phyloP scores from a whole-genome alignment of 2,888 invertebrate species.

The Norana najaformis region DNA sequence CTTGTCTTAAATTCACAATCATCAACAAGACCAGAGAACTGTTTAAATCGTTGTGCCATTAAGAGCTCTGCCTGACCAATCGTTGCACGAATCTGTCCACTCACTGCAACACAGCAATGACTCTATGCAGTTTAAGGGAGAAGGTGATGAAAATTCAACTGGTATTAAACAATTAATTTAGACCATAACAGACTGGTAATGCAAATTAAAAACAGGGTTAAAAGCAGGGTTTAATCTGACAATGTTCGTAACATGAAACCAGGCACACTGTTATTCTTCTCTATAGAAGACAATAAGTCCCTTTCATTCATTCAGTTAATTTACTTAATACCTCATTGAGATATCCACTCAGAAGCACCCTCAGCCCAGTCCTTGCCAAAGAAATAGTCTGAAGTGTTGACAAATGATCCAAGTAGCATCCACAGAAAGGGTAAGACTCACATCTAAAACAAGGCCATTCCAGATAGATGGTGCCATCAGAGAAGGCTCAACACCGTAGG shows the following conservation, averaged over 20 bases:
- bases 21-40: constrained; percentile 63
- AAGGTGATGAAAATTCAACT: not conserved
- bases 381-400: not conserved
- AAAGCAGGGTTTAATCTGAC: not conserved
- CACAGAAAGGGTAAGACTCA: no score
- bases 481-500: no score
- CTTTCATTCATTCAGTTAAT: not conserved
- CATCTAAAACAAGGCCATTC: no score
- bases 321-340: not conserved
- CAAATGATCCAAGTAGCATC: no score
- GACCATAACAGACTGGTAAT: not conserved
- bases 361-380: not conserved
- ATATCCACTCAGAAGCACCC: not conserved
- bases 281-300: not conserved
- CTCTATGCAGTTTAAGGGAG: constrained; percentile 31
- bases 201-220: no score
- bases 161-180: not conserved
- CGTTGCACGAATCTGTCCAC: constrained; percentile 60
- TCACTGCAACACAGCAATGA: constrained; percentile 48
- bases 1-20: constrained; percentile 62
- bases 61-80: constrained; percentile 63
- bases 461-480: no score
- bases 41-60: constrained; percentile 63
- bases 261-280: not conserved
- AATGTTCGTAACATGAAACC: not conserved